Base-by-base conservation (phyloP, 2,797 vertebrate species). In the Cygnus olor region DNA sequence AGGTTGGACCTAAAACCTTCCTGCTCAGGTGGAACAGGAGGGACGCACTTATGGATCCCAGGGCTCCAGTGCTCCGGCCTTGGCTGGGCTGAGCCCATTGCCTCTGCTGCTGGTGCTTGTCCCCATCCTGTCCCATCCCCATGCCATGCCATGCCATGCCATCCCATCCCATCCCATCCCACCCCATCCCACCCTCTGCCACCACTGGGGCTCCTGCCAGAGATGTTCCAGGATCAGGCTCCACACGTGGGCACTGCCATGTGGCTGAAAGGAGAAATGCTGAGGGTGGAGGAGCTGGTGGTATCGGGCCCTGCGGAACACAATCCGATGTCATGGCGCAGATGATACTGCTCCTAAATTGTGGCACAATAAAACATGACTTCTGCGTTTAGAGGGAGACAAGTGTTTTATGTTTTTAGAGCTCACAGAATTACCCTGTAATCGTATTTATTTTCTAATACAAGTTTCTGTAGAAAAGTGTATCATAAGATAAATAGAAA, bases 401-500 rank as follows among this genome's bases (percentile, higher is more conserved):
- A 53, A 64, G 68, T 56, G 51, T n/a, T 96, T 95, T 53, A 45
- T 54, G 57, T 70, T 94, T 76, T 80, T 53, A 93, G 45, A 66
- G 87, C 60, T 73, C 80, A 88, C 40, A 69, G 90, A 96, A 95
- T 96, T 95, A 87, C 27, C 27, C 80, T 22, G 45, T 95, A 86
- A 95, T 96, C 93, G 92, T 83, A 95, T 96, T 96, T 95, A 80
- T 94, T 90, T 93, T 57, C 64, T 94, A 84, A 88, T 45, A 89
- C 68, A 72, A 88, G 94, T 96, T 96, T 93, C 83, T 86, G 69
- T 21, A 32, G 83, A 92, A 84, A 92, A 97, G 93, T 32, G 53
- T 90, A 95, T 96, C 94, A 95, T 34, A 54, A 94, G 96, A 95
- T 94, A 96, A 96, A 94, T 89, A 61, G 90, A 85, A 88, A 93